Evolutionary conservation across 2,888 invertebrate genomes (phyloP), one percentile per base, ranked within the genome.

Genomic region (Aphidoletes aphidimyza): DNA sequence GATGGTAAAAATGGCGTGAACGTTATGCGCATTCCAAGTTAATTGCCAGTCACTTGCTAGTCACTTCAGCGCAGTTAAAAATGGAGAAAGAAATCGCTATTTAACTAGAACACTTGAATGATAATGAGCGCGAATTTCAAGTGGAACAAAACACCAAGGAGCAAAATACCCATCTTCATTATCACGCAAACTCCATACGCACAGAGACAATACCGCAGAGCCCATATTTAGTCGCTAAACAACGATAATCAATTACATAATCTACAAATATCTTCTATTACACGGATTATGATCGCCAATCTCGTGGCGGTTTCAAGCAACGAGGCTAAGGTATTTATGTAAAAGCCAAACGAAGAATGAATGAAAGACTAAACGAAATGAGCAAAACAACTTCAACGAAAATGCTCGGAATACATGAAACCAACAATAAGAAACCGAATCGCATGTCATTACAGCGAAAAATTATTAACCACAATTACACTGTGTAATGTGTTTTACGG

Each of bases 241-340:
- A 81, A 81, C 81, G 81, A 81, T 81, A 81, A 81, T 81, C 81
- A 81, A 81, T 81, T 81, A 37, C 81, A 81, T 81, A 81, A 81
- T 81, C 69, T 69, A 69, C 69, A 69, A 69, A 69, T 69, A 69
- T 69, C 81, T 81, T 81, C 81, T 81, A 81, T 81, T 81, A 37
- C 81, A 81, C 37, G 81, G 81, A 81, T 81, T 81, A 81, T 81
- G 81, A 81, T 37, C 39, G 37, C 37, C 37, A 81, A 78, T 81
- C 81, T 22, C 6, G 2, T 17, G 2, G 30, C n/a, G 19, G 69
- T 69, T n/a, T 22, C n/a, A 22, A 69, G 69, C 69, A 69, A 19
- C 47, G 0, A 69, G 0, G 14, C 9, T 37, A 81, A 81, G n/a
- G 37, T 37, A 81, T 81, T 37, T 36, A 81, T 69, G 69, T 6